Evolutionary conservation across 2,888 invertebrate genomes (phyloP), one percentile per base, ranked within the genome.

Genomic region (Aporophyla lueneburgensis): DNA sequence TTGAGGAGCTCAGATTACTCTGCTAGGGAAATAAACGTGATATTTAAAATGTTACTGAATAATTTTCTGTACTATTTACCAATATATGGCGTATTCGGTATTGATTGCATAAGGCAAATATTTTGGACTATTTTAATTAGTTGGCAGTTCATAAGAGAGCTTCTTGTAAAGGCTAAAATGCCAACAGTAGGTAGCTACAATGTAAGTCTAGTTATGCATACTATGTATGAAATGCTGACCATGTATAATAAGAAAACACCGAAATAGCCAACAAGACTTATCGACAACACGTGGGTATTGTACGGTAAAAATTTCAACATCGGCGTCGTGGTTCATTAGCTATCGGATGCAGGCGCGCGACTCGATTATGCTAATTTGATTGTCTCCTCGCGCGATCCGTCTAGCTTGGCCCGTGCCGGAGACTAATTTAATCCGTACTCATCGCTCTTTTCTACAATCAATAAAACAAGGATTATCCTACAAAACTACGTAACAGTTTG

Each of bases 321-420:
- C 75, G 74, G 77, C 69, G 83, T 73, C 80, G 77, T 73, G 78
- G 71, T 66, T 85, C 85, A 85, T 87, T 85, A 83, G 71, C 70
- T 85, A 76, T 86, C 85, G 76, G 77, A 76, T 83, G 81, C 81
- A 80, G 80, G 84, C 78, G 74, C 70, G 79, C 80, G 73, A 58
- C 79, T 85, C 80, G 71, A 86, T 87, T 86, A 88, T 86, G 89
- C 84, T 84, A 89, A 89, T 89, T 80, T 78, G 80, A 88, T 88
- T 80, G 87, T 88, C 83, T 83, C 69, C 70, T 21, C 73, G 74
- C 68, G 67, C 33, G 74, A 63, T n/a, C n/a, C 71, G 83, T 73
- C 87, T 81, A 70, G 84, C 76, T 80, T 69, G 75, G 74, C 76
- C 74, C 68, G 71, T 76, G 74, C 71, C 63, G 24, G 63, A 53